These are phyloP conservation scores for Hyperoplus immaculatus DNA, from an alignment of 2,797 vertebrate species.

Conservation along the genomic window DNA sequence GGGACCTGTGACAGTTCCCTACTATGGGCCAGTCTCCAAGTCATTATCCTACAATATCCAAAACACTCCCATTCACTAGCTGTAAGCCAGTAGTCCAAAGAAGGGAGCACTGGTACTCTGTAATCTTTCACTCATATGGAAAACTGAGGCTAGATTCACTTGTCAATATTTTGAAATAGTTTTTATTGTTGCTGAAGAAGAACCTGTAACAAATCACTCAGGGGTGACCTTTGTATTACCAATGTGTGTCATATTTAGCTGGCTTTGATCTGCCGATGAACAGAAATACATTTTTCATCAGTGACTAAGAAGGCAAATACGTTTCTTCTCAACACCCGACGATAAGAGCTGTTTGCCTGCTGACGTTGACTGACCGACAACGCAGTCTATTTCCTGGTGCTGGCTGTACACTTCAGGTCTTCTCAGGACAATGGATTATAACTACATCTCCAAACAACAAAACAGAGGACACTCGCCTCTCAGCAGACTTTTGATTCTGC, in stretches of 20 bases:
- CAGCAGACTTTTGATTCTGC: constrained; percentile 43
- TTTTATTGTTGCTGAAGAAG: not conserved
- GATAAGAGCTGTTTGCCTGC: constrained; percentile 54
- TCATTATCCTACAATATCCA: not conserved
- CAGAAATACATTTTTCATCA: constrained; percentile 4
- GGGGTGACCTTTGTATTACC: too few relatives aligned
- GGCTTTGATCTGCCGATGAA: not conserved
- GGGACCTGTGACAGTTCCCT: constrained; percentile 4
- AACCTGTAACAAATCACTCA: not conserved
- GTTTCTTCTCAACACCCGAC: not conserved
- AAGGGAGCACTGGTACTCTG: not conserved
- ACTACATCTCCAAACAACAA: not conserved
- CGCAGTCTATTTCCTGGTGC: constrained; percentile 20
- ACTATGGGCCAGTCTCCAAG: constrained; percentile 1
- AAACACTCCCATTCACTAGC: constrained; percentile 5
- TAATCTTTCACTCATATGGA: not conserved
- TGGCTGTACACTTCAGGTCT: constrained; percentile 11
- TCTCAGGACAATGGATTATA: constrained; percentile 48
- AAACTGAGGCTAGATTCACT: not conserved
- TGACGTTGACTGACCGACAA: constrained; percentile 13
- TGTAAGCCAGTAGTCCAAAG: constrained; percentile 19
- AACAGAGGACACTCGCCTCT: constrained; percentile 2
- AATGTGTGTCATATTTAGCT: not conserved
- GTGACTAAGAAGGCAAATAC: constrained; percentile 34
- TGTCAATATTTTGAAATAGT: not conserved